phyloP scores from a whole-genome alignment of 2,797 vertebrate species.

The Eulemur coronatus region DNA sequence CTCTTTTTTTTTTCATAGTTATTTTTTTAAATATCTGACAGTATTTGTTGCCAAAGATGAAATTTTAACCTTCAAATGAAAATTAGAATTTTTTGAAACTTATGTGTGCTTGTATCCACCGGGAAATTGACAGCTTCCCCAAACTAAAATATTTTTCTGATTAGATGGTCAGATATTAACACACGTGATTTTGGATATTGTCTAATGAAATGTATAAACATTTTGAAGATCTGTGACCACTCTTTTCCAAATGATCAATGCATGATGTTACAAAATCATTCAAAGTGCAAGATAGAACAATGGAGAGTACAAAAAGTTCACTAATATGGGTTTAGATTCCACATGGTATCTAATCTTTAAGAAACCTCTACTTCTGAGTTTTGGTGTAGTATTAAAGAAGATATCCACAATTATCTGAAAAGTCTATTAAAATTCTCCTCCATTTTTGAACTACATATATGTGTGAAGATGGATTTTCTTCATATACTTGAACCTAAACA shows the following conservation, averaged over 20 bases:
- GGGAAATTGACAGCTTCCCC: background rate
- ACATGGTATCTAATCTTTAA: constrained; percentile 51
- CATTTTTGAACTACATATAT: constrained; percentile 52
- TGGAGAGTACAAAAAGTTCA: constrained; percentile 32
- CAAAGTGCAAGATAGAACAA: background rate
- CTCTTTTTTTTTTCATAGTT: no score
- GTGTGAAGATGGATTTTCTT: constrained; percentile 57
- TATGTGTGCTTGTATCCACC: background rate
- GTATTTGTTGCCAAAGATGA: constrained; percentile 1
- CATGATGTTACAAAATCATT: constrained; percentile 16
- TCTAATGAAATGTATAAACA: constrained; percentile 30
- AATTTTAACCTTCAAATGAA: constrained; percentile 34
- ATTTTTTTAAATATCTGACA: background rate
- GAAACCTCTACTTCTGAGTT: constrained; percentile 54
- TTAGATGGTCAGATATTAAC: background rate
- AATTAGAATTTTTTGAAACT: constrained; percentile 16
- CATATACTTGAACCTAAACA: constrained; percentile 56
- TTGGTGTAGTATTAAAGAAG: constrained; percentile 53
- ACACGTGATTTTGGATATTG: background rate
- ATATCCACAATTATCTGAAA: constrained; percentile 58
- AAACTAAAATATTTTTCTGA: constrained; percentile 33
- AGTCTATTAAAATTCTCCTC: constrained; percentile 57
- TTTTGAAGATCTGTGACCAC: constrained; percentile 23
- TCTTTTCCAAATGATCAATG: constrained; percentile 26
- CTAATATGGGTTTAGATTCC: constrained; percentile 31